Percentiles rank a stretch among this genome's conserved stretches.
phyloP scores from a whole-genome alignment of 2,797 vertebrate species.

The Cryptoprocta ferox region DNA sequence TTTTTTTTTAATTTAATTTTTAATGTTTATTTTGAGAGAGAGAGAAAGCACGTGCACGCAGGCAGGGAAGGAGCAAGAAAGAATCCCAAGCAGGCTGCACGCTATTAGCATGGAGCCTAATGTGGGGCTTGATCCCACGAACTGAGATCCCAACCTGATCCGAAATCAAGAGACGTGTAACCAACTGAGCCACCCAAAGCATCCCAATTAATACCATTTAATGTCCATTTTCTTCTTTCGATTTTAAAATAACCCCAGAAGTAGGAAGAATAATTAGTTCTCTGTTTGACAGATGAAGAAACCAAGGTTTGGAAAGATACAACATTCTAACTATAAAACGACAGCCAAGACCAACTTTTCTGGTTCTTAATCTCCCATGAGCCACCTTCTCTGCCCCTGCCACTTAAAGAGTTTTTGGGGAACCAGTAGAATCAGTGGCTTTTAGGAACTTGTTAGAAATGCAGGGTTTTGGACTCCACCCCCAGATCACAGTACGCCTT shows the following conservation, averaged over 20 bases:
- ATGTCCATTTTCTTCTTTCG: conserved; percentile 40
- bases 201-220: neutral
- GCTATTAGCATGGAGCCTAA: too few species aligned
- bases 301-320: neutral
- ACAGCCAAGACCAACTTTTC: neutral
- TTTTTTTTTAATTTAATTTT: neutral
- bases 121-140: too few species aligned
- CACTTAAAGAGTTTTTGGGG: neutral
- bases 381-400: neutral
- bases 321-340: neutral
- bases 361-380: neutral
- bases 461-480: neutral
- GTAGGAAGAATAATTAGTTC: neutral
- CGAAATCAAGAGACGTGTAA: too few species aligned
- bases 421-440: neutral
- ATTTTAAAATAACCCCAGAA: conserved; percentile 22
- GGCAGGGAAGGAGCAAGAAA: too few species aligned
- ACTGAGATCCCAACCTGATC: too few species aligned
- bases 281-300: conserved; percentile 15
- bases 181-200: too few species aligned
- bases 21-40: too few species aligned
- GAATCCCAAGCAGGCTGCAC: too few species aligned
- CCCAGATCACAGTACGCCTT: neutral
- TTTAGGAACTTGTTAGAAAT: conserved; percentile 26
- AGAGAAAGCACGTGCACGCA: too few species aligned